These are phyloP conservation scores for Thereva unica DNA, from an alignment of 2,888 invertebrate species.

Conservation along the genomic window DNA sequence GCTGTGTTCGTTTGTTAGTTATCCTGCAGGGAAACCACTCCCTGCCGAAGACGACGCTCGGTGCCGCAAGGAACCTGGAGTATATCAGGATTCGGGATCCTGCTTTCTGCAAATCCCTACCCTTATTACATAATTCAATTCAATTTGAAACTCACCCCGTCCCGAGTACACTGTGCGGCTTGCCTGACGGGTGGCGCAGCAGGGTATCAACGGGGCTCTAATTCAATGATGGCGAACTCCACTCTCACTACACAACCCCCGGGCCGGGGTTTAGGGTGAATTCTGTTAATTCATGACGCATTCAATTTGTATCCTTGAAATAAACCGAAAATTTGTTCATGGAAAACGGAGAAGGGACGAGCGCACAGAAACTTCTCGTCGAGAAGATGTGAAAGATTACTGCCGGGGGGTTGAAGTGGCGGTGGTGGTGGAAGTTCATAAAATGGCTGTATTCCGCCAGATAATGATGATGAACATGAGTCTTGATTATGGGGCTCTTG, in stretches of 20 bases:
- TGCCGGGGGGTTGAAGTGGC: neutral
- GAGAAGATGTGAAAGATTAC: neutral
- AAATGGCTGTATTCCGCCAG: conserved; percentile 36
- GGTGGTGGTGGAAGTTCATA: conserved; percentile 19
- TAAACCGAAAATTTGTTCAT: neutral
- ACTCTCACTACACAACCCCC: neutral
- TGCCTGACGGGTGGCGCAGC: neutral
- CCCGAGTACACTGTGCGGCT: neutral
- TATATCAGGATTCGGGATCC: neutral
- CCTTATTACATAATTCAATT: conserved; percentile 31
- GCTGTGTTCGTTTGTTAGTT: neutral
- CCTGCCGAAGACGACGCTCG: neutral
- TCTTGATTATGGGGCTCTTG: conserved; percentile 24
- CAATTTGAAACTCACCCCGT: conserved; percentile 8
- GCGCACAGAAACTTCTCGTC: conserved; percentile 10
- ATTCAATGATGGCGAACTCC: conserved; percentile 33
- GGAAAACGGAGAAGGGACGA: neutral
- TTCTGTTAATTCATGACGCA: conserved; percentile 21
- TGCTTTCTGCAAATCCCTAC: conserved; percentile 22
- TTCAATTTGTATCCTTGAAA: neutral
- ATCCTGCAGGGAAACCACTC: conserved; percentile 25
- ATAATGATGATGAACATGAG: conserved; percentile 34
- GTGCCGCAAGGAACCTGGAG: conserved; percentile 5
- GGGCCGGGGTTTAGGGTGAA: conserved; percentile 2
- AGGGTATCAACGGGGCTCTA: conserved; percentile 16